Conservation (phyloP, 2,888 invertebrate species). For the Tipula helvola region DNA sequence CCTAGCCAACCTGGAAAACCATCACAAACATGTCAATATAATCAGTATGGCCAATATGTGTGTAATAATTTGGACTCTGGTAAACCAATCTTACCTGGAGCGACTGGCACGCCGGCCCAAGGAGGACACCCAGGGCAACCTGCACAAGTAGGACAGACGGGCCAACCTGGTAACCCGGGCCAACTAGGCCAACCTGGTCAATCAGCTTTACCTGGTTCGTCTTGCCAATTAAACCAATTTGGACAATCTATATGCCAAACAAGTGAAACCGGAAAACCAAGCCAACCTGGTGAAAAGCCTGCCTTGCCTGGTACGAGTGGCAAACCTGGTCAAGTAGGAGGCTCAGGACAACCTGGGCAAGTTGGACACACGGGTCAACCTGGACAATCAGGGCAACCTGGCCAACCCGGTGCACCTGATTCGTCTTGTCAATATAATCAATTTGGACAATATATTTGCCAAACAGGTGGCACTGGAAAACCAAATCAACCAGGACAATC, state of each 20-base stretch:
- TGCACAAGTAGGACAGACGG: background rate
- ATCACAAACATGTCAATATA: no score
- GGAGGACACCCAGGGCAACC: background rate
- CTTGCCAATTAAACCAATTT: no score
- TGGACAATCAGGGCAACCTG: conserved; percentile 18
- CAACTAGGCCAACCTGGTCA: conserved; percentile 20
- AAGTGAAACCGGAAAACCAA: conserved; percentile 22
- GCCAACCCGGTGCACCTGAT: no score
- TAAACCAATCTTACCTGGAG: conserved; percentile 9
- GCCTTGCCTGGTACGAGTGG: conserved; percentile 21
- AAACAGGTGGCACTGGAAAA: conserved; percentile 12
- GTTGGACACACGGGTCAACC: background rate
- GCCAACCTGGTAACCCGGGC: conserved; percentile 20
- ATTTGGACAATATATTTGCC: no score
- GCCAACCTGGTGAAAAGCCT: conserved; percentile 15
- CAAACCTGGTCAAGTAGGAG: conserved; percentile 18
- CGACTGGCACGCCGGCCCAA: background rate
- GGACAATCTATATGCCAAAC: background rate
- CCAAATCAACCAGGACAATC: conserved; percentile 22
- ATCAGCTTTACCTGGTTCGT: no score
- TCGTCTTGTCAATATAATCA: no score
- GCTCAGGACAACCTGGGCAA: background rate
- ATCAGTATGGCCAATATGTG: background rate
- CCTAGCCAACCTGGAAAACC: background rate
- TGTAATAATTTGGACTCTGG: conserved; percentile 19